Percentiles rank a stretch among this genome's conserved stretches.
Conservation (phyloP, 2,113 vertebrate species). For the Eclectus roratus region DNA sequence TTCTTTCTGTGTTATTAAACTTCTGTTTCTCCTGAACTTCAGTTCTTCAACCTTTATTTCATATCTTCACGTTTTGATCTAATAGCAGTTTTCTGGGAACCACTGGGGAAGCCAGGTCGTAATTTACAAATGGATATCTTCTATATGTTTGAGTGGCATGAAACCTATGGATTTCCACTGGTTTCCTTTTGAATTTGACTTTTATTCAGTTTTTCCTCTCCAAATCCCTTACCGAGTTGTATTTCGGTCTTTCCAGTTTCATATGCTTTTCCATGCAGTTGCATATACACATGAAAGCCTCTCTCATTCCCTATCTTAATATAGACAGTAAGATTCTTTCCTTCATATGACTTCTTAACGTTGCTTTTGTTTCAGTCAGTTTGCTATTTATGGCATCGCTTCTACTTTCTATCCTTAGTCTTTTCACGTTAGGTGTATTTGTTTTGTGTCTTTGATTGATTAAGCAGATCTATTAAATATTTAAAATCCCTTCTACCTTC, state of each 20-base stretch:
- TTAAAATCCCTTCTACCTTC: background rate
- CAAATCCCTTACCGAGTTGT: background rate
- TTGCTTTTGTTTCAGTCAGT: background rate
- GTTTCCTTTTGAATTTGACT: background rate
- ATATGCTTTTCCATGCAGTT: background rate
- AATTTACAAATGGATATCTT: background rate
- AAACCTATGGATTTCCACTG: background rate
- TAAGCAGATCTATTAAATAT: background rate
- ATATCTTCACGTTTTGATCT: background rate
- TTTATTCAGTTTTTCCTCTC: background rate
- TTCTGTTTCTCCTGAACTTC: background rate
- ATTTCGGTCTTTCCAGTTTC: background rate
- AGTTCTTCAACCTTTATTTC: background rate
- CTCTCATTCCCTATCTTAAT: background rate
- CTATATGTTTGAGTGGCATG: fast-evolving
- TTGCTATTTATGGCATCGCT: background rate
- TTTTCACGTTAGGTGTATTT: background rate
- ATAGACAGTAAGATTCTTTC: background rate
- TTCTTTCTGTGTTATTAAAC: background rate
- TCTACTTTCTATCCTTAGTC: background rate
- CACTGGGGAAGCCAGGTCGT: background rate
- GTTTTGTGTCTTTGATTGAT: background rate
- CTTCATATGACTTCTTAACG: background rate
- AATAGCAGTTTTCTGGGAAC: background rate
- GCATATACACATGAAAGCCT: background rate